Evolutionary conservation across 1,140 invertebrate genomes (phyloP).

Genomic region (Colletes latitarsis): DNA sequence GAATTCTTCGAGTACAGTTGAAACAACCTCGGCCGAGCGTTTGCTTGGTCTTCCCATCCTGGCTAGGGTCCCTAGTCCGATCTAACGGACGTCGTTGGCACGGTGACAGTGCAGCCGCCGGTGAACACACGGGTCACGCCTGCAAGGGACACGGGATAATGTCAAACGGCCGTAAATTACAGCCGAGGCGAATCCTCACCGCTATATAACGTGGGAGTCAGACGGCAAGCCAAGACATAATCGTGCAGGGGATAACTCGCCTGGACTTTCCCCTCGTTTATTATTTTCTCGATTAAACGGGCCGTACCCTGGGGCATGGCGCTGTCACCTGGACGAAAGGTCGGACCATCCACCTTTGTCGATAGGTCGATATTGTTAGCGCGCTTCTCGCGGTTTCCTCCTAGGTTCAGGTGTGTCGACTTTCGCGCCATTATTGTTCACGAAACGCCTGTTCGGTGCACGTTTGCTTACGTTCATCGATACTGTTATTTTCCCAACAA

Average conservation of each 20-base stretch:
- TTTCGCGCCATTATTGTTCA: not conserved
- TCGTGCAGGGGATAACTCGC: slow-evolving; percentile 53
- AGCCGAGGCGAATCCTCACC: slow-evolving; percentile 45
- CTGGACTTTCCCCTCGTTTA: slow-evolving; percentile 71
- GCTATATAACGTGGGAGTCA: slow-evolving; percentile 66
- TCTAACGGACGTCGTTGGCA: slow-evolving; percentile 45
- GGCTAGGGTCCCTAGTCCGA: slow-evolving; percentile 35
- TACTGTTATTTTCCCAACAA: not conserved
- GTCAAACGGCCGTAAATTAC: slow-evolving; percentile 76
- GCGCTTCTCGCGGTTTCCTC: not conserved
- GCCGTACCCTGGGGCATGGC: slow-evolving; percentile 14
- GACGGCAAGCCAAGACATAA: slow-evolving; percentile 35
- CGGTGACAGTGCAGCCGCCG: slow-evolving; percentile 48
- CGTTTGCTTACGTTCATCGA: no score
- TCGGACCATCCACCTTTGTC: slow-evolving; percentile 19
- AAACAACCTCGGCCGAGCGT: no score
- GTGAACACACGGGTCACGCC: slow-evolving; percentile 72
- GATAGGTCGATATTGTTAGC: slow-evolving; percentile 38
- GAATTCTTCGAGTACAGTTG: not conserved
- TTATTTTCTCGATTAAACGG: slow-evolving; percentile 70
- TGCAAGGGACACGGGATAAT: slow-evolving; percentile 73
- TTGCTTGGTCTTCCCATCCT: not conserved
- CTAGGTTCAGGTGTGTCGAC: not conserved
- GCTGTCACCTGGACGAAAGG: slow-evolving; percentile 39
- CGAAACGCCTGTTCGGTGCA: no score